Evolutionary conservation across 2,113 vertebrate species (phyloP), one percentile per base, ranked within the genome.

Genomic region (Raja brachyura): DNA sequence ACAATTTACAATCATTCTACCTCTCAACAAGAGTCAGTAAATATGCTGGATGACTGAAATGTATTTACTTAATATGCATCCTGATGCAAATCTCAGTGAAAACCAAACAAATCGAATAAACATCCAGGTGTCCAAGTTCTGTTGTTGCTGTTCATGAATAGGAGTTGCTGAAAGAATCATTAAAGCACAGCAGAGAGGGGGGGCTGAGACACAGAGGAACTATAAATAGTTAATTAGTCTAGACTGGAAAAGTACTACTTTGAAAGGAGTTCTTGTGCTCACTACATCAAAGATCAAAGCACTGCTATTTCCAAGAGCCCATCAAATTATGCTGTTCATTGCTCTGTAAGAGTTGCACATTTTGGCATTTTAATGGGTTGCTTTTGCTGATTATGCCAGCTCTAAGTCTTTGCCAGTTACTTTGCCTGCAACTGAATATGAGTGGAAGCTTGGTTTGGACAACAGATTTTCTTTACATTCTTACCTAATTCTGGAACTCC

Each of bases 161-260:
- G 25, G 20, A 54, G 22, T 90, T 92, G 68, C 18, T 92, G 20
- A 20, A 92, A 73, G 22, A 73, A n/a, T 28, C 33, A 25, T 66
- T 0, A 88, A 63, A 31, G 59, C n/a, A 2, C 0, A 4, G 39
- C 6, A 54, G 66, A 68, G 16, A 4, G 39, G 59, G 20, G n/a
- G 66, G 33, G 70, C 66, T 92, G 68, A 73, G 68, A 54, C 33
- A 92, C 68, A 54, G 22, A 73, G 25, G 18, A 11, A 25, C 88
- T 70, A 92, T 92, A 73, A 74, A 73, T 92, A 73, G 31, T 92
- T 92, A 73, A 79, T 92, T 48, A 13, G 68, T 92, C 90, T 54
- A 74, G 90, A 92, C 68, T 73, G 18, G 66, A 92, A 92, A 92
- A 92, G 20, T 92, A 20, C 90, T 28, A 92, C 33, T 73, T 92